Base-by-base conservation (phyloP, 1,140 invertebrate genomes). In the Anastrepha obliqua region DNA sequence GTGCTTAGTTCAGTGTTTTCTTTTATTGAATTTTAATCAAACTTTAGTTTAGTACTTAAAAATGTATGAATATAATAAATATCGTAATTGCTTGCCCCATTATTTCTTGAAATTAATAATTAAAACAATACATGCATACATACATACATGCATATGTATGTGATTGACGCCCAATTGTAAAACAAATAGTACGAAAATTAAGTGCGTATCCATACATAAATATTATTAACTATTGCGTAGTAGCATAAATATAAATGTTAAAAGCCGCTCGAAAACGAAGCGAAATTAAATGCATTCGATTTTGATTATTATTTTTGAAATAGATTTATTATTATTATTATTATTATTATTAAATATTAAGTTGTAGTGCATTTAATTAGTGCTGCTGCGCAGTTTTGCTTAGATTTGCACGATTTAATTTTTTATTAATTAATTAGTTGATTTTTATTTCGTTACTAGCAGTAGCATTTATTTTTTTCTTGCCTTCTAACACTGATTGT, bases 71-170 rank as follows among this genome's bases (percentile, higher is more conserved):
- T 11, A 15, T 15, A 13, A 81, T 55, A 81, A 58, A 81, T 81
- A 81, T 55, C 47, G 44, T 81, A 81, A 81, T 20, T 81, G 74
- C 74, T 81, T 81, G 74, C 74, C 74, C 64, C 39, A 81, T 13
- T 47, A 74, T 74, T 74, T 11, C 42, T 74, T 74, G 70, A 74
- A 74, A 17, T 74, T 74, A 74, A 62, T 62, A 62, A 8, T 13
- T 13, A 62, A 62, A 9, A 17, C 9, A 17, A 62, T 62, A 62
- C n/a, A 15, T 17, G n/a, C 15, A 62, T 62, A 17, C 11, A 29
- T 29, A 29, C 29, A 29, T 29, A 29, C 60, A 62, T 62, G 4
- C 5, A n/a, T 62, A 17, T 74, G 17, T 74, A 47, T 74, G 9
- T 13, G 9, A n/a, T 74, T 74, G 7, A 47, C n/a, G 70, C 42